Evolutionary conservation across 2,797 vertebrate species (phyloP).

Genomic region (Poeciliopsis turneri): DNA sequence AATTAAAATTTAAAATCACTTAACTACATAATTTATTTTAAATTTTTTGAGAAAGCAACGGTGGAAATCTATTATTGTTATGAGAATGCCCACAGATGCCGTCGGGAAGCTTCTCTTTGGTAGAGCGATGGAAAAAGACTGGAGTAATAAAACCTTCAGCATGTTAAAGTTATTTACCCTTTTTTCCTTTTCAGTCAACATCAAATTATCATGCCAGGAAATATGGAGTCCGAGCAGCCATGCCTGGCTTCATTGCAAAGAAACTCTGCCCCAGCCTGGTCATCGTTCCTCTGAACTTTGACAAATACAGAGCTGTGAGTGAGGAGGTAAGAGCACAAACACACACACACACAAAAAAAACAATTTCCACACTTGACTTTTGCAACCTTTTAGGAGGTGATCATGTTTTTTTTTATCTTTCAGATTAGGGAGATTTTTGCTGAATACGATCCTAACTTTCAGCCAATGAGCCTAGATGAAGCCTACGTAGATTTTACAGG

Average conservation of each 20-base stretch:
- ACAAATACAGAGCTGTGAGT: constrained; percentile 92
- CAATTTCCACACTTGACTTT: neutral
- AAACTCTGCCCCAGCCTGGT: constrained; percentile 91
- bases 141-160: neutral
- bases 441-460: constrained; percentile 92
- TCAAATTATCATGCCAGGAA: constrained; percentile 97
- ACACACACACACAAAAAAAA: neutral
- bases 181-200: constrained; percentile 85
- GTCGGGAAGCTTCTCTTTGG: neutral
- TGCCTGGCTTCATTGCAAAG: constrained; percentile 99
- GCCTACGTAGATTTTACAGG: constrained; percentile 96
- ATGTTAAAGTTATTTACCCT: neutral
- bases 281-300: constrained; percentile 91
- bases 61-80: neutral
- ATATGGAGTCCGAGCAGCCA: constrained; percentile 95
- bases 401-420: constrained; percentile 35
- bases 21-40: neutral
- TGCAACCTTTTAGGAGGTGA: constrained; percentile 12
- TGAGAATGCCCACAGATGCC: neutral
- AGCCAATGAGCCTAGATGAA: constrained; percentile 95
- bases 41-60: neutral
- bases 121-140: neutral
- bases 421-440: constrained; percentile 92
- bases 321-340: constrained; percentile 82
- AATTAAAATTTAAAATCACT: neutral